A percentile compares a stretch with the other conserved stretches of the same genome.
Evolutionary conservation across 2,113 vertebrate genomes (phyloP).

Genomic region (Brachyistius frenatus): DNA sequence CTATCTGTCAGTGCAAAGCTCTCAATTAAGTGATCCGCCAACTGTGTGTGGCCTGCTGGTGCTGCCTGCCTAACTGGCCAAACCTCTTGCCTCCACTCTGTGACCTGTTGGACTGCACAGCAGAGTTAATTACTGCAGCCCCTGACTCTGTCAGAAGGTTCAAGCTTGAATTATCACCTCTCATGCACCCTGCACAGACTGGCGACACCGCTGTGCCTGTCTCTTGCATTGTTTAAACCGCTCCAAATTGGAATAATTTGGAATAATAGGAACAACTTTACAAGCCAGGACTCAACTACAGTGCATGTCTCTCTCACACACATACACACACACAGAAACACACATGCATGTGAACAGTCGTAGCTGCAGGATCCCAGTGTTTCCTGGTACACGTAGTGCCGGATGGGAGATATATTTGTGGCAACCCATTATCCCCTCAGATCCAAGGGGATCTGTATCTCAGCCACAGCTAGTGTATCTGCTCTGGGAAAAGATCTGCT

Average conservation of each 20-base stretch:
- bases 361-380: constrained; percentile 42
- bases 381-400: constrained; percentile 37
- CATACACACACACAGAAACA: not conserved
- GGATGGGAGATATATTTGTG: constrained; percentile 71
- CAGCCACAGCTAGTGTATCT: constrained; percentile 61
- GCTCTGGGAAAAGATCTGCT: constrained; percentile 41
- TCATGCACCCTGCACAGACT: constrained; percentile 30
- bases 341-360: not conserved
- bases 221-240: constrained; percentile 38
- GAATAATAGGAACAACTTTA: constrained; percentile 39
- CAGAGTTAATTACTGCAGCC: constrained; percentile 63
- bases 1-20: constrained; percentile 62
- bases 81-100: constrained; percentile 34
- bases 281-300: constrained; percentile 1
- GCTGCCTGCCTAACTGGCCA: constrained; percentile 30
- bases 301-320: not conserved
- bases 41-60: constrained; percentile 46
- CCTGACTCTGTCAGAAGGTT: constrained; percentile 59
- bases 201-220: constrained; percentile 5
- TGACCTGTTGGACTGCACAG: constrained; percentile 56
- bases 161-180: constrained; percentile 74
- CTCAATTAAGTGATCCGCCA: constrained; percentile 69
- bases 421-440: constrained; percentile 69
- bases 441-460: constrained; percentile 72
- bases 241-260: constrained; percentile 19